These are phyloP conservation scores for Microdon myrmicae DNA, from an alignment of 2,888 invertebrate genomes.

Conservation along the genomic window DNA sequence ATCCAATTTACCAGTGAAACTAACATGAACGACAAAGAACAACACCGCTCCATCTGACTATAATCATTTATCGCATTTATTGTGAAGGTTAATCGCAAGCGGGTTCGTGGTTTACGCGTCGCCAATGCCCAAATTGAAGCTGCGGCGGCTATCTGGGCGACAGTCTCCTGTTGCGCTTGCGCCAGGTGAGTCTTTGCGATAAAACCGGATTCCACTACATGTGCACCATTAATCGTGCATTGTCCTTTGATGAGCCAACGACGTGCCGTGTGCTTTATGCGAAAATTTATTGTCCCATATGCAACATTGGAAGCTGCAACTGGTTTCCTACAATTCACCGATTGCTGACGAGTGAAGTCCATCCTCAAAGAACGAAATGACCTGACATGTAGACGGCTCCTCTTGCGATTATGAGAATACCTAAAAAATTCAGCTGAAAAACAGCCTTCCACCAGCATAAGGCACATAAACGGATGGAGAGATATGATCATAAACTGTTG, in stretches of 20 bases:
- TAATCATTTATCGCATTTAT: constrained; percentile 52
- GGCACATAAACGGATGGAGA: too few relatives aligned
- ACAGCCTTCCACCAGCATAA: too few relatives aligned
- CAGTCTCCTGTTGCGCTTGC: constrained; percentile 18
- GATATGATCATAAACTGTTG: too few relatives aligned
- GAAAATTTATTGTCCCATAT: constrained; percentile 51
- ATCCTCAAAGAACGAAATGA: too few relatives aligned
- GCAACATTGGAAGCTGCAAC: constrained; percentile 43
- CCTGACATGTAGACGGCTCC: too few relatives aligned
- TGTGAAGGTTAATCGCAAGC: constrained; percentile 50
- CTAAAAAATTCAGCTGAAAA: too few relatives aligned
- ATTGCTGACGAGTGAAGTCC: constrained; percentile 18
- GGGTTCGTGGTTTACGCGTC: constrained; percentile 38
- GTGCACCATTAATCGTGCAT: constrained; percentile 49
- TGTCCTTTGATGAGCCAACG: constrained; percentile 51
- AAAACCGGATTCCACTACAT: constrained; percentile 32
- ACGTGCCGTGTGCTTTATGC: constrained; percentile 52
- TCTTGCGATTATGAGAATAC: too few relatives aligned
- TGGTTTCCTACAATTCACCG: constrained; percentile 26
- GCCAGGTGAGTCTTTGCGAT: constrained; percentile 48
- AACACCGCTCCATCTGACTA: constrained; percentile 17
- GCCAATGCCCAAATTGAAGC: constrained; percentile 2
- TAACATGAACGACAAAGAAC: constrained; percentile 46
- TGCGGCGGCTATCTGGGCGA: background rate
- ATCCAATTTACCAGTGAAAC: constrained; percentile 46